Evolutionary conservation across 2,888 invertebrate species (phyloP).

Genomic region (Drosophila incognita): DNA sequence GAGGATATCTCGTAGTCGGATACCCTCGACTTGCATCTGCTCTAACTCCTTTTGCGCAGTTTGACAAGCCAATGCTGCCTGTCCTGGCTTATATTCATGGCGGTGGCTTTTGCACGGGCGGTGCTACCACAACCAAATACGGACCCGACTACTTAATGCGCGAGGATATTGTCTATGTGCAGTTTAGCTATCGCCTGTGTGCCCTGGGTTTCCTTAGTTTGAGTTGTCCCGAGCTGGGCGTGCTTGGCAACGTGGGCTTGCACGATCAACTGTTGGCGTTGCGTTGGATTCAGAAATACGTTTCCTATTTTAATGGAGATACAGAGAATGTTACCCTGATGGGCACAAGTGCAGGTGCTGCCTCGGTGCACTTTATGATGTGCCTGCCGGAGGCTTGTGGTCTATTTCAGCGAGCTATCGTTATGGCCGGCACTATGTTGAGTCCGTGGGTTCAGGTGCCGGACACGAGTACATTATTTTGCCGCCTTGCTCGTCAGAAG

Average conservation of each 20-base stretch:
- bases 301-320: conserved; percentile 85
- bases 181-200: conserved; percentile 86
- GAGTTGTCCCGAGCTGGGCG: conserved; percentile 82
- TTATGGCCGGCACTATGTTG: conserved; percentile 81
- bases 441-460: conserved; percentile 77
- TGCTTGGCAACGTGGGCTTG: conserved; percentile 86
- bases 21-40: not conserved
- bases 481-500: conserved; percentile 74
- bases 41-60: conserved; percentile 33
- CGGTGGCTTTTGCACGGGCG: conserved; percentile 85
- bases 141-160: conserved; percentile 85
- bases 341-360: conserved; percentile 86
- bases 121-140: conserved; percentile 76
- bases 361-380: conserved; percentile 85
- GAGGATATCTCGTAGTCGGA: not conserved
- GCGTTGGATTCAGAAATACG: conserved; percentile 85
- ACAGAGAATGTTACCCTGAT: conserved; percentile 86
- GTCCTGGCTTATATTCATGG: conserved; percentile 86
- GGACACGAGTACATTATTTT: conserved; percentile 54
- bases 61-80: conserved; percentile 63
- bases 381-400: conserved; percentile 85
- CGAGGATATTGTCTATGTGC: conserved; percentile 85
- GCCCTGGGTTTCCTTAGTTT: conserved; percentile 85
- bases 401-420: conserved; percentile 82
- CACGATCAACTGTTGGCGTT: conserved; percentile 86